These are phyloP conservation scores for Chionoecetes opilio DNA, from an alignment of 1,140 invertebrate species.

Conservation along the genomic window DNA sequence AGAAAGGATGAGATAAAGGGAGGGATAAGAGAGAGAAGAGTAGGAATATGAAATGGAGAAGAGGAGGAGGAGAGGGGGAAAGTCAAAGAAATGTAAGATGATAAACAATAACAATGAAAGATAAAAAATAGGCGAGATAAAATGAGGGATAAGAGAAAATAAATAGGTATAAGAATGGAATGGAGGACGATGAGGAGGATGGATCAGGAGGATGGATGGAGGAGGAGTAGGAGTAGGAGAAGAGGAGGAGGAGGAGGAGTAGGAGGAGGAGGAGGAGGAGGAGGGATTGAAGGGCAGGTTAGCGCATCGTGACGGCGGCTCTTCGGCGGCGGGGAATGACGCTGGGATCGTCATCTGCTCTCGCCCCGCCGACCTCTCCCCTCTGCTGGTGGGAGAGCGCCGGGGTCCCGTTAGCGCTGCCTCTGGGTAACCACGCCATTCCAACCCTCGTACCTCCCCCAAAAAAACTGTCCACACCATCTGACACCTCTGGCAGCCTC, in stretches of 20 bases:
- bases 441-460: not conserved
- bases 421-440: not conserved
- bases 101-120: too few species aligned
- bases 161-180: too few species aligned
- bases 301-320: not conserved
- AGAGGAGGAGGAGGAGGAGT: not conserved
- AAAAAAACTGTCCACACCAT: not conserved
- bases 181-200: too few species aligned
- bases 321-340: not conserved
- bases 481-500: not conserved
- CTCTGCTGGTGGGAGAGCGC: not conserved
- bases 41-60: too few species aligned
- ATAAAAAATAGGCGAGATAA: too few species aligned
- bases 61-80: too few species aligned
- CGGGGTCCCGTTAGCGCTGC: not conserved
- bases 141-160: too few species aligned
- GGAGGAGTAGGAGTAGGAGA: not conserved
- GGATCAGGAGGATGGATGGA: not conserved
- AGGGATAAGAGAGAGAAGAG: too few species aligned
- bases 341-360: not conserved
- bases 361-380: not conserved
- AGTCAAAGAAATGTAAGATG: too few species aligned
- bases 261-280: constrained; percentile 15
- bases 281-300: not conserved
- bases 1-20: too few species aligned